Base-by-base conservation (phyloP, 2,113 vertebrate genomes). In the Charadrius vociferus region DNA sequence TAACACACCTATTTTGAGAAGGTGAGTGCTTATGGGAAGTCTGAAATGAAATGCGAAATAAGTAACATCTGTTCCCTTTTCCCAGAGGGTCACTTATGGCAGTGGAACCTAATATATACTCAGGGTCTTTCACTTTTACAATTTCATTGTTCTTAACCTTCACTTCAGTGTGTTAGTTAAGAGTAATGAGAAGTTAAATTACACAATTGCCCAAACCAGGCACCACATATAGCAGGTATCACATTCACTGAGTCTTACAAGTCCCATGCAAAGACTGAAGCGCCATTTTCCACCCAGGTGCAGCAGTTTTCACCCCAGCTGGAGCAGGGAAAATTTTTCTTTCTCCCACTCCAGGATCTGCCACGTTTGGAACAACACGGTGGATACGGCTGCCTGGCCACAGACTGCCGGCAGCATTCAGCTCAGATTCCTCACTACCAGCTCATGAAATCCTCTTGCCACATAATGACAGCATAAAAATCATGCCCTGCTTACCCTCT, bases 21-120 rank as follows among this genome's bases (percentile, higher is more conserved):
- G 92, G 96, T 97, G 78, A 93, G 87, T 96, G 68, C 84, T 67
- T 18, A 29, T 5, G 41, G 53, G 30, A 47, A 47, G 39, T 37
- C 73, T 41, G 37, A 81, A 63, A 37, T n/a, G 0, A 37, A 73
- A 43, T 6, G n/a, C 24, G 66, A 39, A 65, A 52, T 20, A 56
- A 47, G 26, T 32, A 19, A 19, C 22, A 21, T 10, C 77, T 62
- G 50, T 19, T 82, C 36, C 14, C 15, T 68, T 80, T 65, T 53
- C 36, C 16, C 26, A 56, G 52, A 14, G 11, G 11, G 47, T 16
- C 9, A 9, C 26, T 29, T 45, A 10, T 0, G 14, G 53, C 55
- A 71, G 22, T 1, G 3, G 16, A 37, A 13, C 22, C 59, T 81
- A 45, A 34, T 15, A 27, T 2, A 14, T 39, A 20, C 50, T 61